Base-by-base conservation (phyloP, 2,888 invertebrate genomes). In the Ophraella communa region DNA sequence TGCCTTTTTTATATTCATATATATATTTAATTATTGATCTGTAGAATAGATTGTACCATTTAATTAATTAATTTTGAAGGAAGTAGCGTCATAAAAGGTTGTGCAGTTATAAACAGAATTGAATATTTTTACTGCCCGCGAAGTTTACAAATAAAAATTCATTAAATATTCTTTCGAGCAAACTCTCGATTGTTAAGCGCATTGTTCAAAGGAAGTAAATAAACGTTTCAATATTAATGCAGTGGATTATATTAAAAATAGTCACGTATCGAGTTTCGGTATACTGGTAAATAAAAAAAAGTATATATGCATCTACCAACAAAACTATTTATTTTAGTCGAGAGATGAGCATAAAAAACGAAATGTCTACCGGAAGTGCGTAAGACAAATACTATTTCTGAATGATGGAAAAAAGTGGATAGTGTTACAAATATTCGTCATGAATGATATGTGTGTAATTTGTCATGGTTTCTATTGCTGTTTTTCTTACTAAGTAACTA, bases 211-310 rank as follows among this genome's bases (percentile, higher is more conserved):
- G 47, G 47, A 47, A 47, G 47, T 47, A n/a, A 14, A 47, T 4
- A 23, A 47, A 47, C 47, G 23, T 47, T 47, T 21, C 21, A 47
- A 47, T 47, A 55, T 55, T 42, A 42, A 44, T 27, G 23, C 23
- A 44, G 17, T n/a, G 45, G 14, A 30, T 18, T 56, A n/a, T 3
- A 45, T 56, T 56, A 45, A 45, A 56, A 56, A 56, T 56, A 56
- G 42, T 56, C 56, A 56, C 56, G 56, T 45, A 56, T 56, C n/a
- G 18, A 30, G 45, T 56, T 56, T 56, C 56, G 44, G 56, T 56
- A 56, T 56, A 27, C 56, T 56, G 56, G 30, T 56, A 56, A 56
- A 56, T 56, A 56, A 56, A 55, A 56, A 30, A 45, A 45, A 27
- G 10, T 30, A 11, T 30, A 7, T 27, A n/a, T n/a, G 4, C 3